Percentiles rank a stretch among this genome's conserved stretches.
Conservation (phyloP, 2,888 invertebrate genomes). For the Lagria hirta region DNA sequence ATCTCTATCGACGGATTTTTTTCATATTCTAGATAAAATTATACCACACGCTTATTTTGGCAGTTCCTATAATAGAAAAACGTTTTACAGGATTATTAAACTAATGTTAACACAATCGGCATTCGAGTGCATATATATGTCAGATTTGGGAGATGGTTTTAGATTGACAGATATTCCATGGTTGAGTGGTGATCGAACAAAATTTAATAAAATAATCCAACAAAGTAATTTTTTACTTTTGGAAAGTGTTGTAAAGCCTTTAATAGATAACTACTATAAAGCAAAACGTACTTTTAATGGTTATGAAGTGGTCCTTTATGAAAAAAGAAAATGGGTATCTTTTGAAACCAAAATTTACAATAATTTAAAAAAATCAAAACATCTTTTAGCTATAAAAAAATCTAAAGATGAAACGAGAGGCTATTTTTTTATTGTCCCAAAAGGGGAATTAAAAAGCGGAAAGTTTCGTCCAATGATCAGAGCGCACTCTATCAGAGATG, state of each 20-base stretch:
- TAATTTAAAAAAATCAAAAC: conserved; percentile 4
- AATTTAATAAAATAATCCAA: no score
- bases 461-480: conserved; percentile 32
- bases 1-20: conserved; percentile 5
- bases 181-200: no score
- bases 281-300: conserved; percentile 20
- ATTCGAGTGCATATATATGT: conserved; percentile 30
- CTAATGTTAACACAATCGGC: conserved; percentile 32
- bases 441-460: conserved; percentile 19
- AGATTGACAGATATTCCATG: conserved; percentile 27
- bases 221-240: conserved; percentile 28
- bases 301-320: conserved; percentile 30
- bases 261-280: conserved; percentile 32
- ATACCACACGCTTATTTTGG: conserved; percentile 21
- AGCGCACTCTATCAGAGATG: no score
- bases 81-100: conserved; percentile 22
- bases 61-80: conserved; percentile 1
- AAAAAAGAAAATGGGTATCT: conserved; percentile 26
- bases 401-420: conserved; percentile 21
- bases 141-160: conserved; percentile 25
- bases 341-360: conserved; percentile 18
- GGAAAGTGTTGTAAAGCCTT: conserved; percentile 31
- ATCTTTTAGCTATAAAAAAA: neutral
- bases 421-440: conserved; percentile 31
- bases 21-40: conserved; percentile 14